Conservation (phyloP, 2,888 invertebrate genomes). For the Synergus laeviventris region DNA sequence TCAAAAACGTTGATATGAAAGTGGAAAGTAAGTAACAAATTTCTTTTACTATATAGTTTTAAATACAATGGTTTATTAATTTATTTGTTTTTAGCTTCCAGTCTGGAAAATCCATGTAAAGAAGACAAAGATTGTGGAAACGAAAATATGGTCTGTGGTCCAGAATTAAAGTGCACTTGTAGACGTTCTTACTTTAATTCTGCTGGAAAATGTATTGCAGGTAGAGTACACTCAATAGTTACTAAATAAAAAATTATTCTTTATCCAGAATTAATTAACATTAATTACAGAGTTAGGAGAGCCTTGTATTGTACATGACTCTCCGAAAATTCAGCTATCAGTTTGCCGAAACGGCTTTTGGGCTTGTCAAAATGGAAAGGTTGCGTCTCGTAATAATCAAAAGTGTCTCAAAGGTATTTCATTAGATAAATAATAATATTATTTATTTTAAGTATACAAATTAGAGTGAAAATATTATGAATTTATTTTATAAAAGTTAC, state of each 20-base stretch:
- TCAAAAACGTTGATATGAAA: neutral
- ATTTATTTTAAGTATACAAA: neutral
- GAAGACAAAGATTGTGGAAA: slow-evolving; percentile 57
- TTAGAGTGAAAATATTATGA: neutral
- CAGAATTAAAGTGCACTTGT: slow-evolving; percentile 59
- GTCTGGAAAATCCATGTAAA: slow-evolving; percentile 47
- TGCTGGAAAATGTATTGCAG: slow-evolving; percentile 60
- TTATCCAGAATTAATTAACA: neutral
- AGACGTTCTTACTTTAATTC: slow-evolving; percentile 55
- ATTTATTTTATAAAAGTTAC: neutral
- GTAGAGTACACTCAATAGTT: slow-evolving; percentile 51
- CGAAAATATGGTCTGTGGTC: slow-evolving; percentile 57
- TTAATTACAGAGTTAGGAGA: slow-evolving; percentile 64
- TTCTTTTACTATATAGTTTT: neutral
- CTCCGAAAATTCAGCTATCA: slow-evolving; percentile 51
- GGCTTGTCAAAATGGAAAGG: slow-evolving; percentile 57
- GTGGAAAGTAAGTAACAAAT: neutral
- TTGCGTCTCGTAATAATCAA: slow-evolving; percentile 58
- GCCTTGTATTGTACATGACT: slow-evolving; percentile 52
- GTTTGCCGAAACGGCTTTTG: slow-evolving; percentile 61
- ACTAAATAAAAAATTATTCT: neutral
- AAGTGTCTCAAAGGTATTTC: slow-evolving; percentile 63
- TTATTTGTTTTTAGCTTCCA: neutral
- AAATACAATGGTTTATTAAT: neutral
- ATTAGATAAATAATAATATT: neutral